Evolutionary conservation across 2,888 invertebrate genomes (phyloP).

Genomic region (Graphium colonna): DNA sequence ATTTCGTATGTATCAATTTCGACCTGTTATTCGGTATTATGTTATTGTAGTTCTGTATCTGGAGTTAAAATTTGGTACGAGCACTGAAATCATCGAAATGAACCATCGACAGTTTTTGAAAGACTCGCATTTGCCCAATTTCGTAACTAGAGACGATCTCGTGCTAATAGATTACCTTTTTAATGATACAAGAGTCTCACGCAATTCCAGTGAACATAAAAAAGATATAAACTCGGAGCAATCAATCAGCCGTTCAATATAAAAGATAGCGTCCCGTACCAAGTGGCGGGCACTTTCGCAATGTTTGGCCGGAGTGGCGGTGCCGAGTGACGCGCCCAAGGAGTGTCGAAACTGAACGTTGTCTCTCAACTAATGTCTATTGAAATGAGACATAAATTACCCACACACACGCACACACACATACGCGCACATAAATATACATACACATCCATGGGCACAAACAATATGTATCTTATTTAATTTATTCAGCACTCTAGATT

Average conservation of each 20-base stretch:
- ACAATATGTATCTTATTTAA: neutral
- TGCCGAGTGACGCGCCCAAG: constrained; percentile 32
- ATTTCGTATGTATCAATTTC: too few relatives aligned
- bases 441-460: neutral
- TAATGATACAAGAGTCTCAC: neutral
- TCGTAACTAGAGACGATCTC: neutral
- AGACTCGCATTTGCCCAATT: neutral
- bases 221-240: neutral
- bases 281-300: constrained; percentile 33
- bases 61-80: too few relatives aligned
- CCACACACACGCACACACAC: constrained; percentile 6
- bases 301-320: constrained; percentile 31
- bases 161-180: neutral
- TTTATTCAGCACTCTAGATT: too few relatives aligned
- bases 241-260: neutral
- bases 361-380: constrained; percentile 23
- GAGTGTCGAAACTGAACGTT: constrained; percentile 21
- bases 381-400: constrained; percentile 31
- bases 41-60: too few relatives aligned
- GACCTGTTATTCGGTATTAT: too few relatives aligned
- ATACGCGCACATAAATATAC: neutral
- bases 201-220: neutral
- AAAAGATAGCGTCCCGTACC: constrained; percentile 10
- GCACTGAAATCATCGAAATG: too few relatives aligned
- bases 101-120: neutral